phyloP scores from a whole-genome alignment of 2,113 vertebrate species.

The Otus sunia region DNA sequence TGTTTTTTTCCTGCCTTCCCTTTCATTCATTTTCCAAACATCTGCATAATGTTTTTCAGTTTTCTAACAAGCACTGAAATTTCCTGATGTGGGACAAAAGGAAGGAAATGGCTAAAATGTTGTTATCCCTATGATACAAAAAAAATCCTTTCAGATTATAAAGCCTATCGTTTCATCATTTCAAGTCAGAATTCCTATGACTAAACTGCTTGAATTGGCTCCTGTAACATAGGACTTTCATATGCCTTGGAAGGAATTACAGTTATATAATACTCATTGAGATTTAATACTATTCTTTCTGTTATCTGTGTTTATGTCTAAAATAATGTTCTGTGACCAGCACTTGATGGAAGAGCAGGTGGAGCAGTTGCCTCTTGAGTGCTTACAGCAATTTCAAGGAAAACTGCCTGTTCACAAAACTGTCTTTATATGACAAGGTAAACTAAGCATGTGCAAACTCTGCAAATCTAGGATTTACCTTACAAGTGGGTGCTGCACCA shows the following conservation, averaged over 20 bases:
- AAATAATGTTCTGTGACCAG: conserved; percentile 30
- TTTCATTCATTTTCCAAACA: conserved; percentile 54
- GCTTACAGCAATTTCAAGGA: conserved; percentile 49
- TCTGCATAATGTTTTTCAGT: conserved; percentile 28
- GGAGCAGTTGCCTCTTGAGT: conserved; percentile 29
- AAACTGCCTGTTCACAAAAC: conserved; percentile 46
- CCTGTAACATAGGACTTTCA: conserved; percentile 34
- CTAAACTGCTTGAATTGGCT: conserved; percentile 44
- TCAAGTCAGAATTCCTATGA: conserved; percentile 42
- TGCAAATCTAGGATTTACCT: not conserved
- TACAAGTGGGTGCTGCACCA: not conserved
- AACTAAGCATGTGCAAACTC: not conserved
- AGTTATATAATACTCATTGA: conserved; percentile 31
- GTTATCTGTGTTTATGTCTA: conserved; percentile 56
- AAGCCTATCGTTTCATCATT: conserved; percentile 62
- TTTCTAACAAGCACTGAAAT: conserved; percentile 53
- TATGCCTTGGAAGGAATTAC: conserved; percentile 33
- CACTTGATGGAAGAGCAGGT: conserved; percentile 35
- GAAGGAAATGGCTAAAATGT: conserved; percentile 25
- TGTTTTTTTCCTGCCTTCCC: conserved; percentile 24
- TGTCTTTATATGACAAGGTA: not conserved
- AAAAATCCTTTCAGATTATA: conserved; percentile 56
- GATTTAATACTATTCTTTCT: conserved; percentile 58
- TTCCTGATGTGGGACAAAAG: not conserved
- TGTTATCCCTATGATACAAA: conserved; percentile 7